Evolutionary conservation across 2,113 vertebrate species (phyloP), one percentile per base, ranked within the genome.

Genomic region (Ibidorhyncha struthersii): DNA sequence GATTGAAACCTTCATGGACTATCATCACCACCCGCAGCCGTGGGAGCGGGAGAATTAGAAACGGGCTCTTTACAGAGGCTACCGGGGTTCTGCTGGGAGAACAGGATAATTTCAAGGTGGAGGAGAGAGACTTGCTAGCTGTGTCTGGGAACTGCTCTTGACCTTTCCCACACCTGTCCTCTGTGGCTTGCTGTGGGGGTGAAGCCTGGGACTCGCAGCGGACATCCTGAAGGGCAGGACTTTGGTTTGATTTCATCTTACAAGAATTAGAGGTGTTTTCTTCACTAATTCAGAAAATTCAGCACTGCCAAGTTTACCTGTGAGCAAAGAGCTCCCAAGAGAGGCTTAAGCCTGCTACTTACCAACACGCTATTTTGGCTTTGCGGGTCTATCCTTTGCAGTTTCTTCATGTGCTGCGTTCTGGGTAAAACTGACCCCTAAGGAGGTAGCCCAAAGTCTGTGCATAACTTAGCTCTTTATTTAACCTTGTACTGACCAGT

Each of bases 401-500:
- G 34, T 62, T 61, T 66, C 70, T 82, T 40, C 2, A 2, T 53
- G 50, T 56, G 25, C n/a, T 82, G 20, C 1, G 0, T 76, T 82
- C 9, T 38, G 49, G 22, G 50, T 77, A 78, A 80, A 94, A 25
- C 23, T 50, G 49, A 50, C 49, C 49, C 49, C 49, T 25, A 50
- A 85, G 56, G 66, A 95, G 32, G n/a, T 11, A 92, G 36, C 26
- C 41, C 8, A 3, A 69, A 85, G 62, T 86, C 74, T 19, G 8
- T 52, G 41, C 45, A 62, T 56, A 81, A 63, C 22, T 82, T 86
- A 30, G 13, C 4, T 82, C 56, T 93, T 85, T 86, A 50, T 89
- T 91, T 94, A 88, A 96, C 85, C 87, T 95, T 91, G 43, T 62
- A n/a, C 78, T 82, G 81, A 70, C 62, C 62, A 91, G 66, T 91